Conservation (phyloP, 2,113 vertebrate genomes). For the Anolis carolinensis region DNA sequence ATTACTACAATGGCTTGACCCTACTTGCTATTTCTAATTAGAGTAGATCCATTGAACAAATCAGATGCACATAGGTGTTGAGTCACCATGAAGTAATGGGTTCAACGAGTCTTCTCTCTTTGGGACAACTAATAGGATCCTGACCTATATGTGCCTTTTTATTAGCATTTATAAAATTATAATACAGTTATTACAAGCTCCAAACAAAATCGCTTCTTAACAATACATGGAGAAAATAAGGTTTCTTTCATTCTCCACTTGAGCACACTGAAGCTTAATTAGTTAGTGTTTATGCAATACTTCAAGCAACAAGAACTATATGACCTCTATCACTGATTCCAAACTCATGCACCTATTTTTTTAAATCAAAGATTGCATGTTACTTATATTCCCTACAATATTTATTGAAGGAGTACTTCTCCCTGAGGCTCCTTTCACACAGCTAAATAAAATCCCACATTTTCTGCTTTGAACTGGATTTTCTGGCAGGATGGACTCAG, state of each 20-base stretch:
- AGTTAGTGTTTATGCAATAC: slow-evolving; percentile 54
- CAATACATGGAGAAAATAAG: slow-evolving; percentile 55
- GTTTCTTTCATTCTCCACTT: slow-evolving; percentile 59
- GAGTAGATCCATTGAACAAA: too few species aligned
- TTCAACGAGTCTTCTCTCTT: too few species aligned
- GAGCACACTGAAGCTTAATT: slow-evolving; percentile 61
- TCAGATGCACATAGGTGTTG: too few species aligned
- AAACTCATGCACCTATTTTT: neutral
- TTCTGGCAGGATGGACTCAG: too few species aligned
- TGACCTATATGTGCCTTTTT: slow-evolving; percentile 47
- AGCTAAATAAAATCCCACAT: too few species aligned
- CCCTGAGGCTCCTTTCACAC: too few species aligned
- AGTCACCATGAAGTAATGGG: too few species aligned
- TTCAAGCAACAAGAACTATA: slow-evolving; percentile 47
- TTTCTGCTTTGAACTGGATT: too few species aligned
- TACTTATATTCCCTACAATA: neutral
- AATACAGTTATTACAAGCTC: slow-evolving; percentile 57
- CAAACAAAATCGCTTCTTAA: slow-evolving; percentile 61
- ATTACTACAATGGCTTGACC: neutral
- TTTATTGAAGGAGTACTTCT: neutral
- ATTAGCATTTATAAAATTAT: slow-evolving; percentile 57
- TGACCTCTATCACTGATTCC: slow-evolving; percentile 38
- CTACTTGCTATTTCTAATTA: too few species aligned
- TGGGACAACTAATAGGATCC: too few species aligned
- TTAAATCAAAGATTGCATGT: neutral